Evolutionary conservation across 2,797 vertebrate genomes (phyloP).

Genomic region (Pangasius larnaudii): DNA sequence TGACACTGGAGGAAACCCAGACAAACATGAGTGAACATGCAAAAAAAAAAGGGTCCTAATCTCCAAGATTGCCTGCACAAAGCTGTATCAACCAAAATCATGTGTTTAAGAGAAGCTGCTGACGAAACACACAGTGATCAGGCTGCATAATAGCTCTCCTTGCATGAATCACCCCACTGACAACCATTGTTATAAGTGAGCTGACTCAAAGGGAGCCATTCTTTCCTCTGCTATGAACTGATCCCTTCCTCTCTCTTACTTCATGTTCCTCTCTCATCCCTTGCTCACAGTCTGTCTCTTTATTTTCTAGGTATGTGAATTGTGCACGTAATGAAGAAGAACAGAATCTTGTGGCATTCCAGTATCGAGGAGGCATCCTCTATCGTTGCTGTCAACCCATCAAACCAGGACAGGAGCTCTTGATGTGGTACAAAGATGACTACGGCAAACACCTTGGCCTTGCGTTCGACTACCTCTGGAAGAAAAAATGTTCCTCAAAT

Average conservation of each 20-base stretch:
- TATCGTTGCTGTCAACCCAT: conserved; percentile 62
- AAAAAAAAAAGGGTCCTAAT: background rate
- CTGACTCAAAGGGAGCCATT: background rate
- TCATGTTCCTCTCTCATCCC: background rate
- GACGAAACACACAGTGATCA: background rate
- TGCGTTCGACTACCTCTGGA: conserved; percentile 62
- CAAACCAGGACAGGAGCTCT: conserved; percentile 61
- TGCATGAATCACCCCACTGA: background rate
- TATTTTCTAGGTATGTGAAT: conserved; percentile 13
- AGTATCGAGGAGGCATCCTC: conserved; percentile 62
- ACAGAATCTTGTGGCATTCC: conserved; percentile 17
- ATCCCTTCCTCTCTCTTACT: conserved; percentile 20
- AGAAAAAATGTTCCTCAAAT: conserved; percentile 50
- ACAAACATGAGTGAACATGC: background rate
- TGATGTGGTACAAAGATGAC: conserved; percentile 71
- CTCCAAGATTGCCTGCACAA: background rate
- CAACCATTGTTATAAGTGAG: background rate
- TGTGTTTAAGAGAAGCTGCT: background rate
- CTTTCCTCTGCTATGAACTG: background rate
- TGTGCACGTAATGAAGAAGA: conserved; percentile 20
- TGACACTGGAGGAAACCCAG: background rate
- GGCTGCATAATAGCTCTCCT: background rate
- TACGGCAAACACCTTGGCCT: conserved; percentile 67
- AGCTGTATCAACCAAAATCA: background rate
- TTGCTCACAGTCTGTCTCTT: background rate